Base-by-base conservation (phyloP, 2,113 vertebrate genomes). In the Eurystomus gularis region DNA sequence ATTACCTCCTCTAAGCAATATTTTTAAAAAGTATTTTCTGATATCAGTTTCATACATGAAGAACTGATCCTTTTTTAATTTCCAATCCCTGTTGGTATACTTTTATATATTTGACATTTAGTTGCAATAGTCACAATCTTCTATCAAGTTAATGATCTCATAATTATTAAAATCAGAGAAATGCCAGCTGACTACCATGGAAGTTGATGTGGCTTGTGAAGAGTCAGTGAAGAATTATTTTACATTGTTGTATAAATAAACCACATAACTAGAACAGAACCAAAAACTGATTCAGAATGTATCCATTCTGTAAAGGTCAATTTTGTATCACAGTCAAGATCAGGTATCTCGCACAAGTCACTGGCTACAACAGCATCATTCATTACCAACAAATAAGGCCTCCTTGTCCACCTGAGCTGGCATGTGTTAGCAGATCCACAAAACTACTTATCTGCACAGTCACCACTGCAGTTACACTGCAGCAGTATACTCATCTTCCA, bases 391-490 rank as follows among this genome's bases (percentile, higher is more conserved):
- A 0, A 49, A 58, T 33, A 75, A 82, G 23, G 17, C 31, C 42
- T n/a, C 5, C 48, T 65, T 68, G 52, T 78, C n/a, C 57, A 21
- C 49, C 76, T 77, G 49, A 90, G n/a, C 76, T 90, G 70, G 37
- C 23, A 37, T 3, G 5, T 40, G 71, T 51, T 37, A 83, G 44
- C 54, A 91, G 62, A 81, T n/a, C 44, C 76, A 70, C 44, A 77
- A 65, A 86, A 31, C 37, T 64, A 25, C 60, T 93, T 68, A 23
- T 44, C 71, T 92, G 58, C n/a, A n/a, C 71, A 49, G 83, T n/a
- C 68, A 88, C 31, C 62, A 86, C 89, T 94, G 54, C 71, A 88
- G n/a, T 81, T 83, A 42, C 49, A 64, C 48, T 90, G 62, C 71
- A 77, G 29, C 18, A 52, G 57, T 76, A 13, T 10, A 44, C 37